Base-by-base conservation (phyloP, 2,113 vertebrate genomes). In the Psephotus haematonotus region DNA sequence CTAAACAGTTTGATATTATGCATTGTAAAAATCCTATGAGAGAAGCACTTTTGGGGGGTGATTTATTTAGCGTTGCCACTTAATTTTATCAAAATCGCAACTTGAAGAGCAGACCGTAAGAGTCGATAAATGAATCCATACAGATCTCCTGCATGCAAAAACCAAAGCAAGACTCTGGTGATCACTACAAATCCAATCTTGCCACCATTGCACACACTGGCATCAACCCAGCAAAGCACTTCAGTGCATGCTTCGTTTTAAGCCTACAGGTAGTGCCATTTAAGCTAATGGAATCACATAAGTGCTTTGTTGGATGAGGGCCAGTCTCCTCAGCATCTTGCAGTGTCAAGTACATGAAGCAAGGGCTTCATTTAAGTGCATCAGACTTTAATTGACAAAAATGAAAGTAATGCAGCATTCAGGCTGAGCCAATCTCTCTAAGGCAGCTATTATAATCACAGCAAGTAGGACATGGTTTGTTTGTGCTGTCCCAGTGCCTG, bases 321-420 rank as follows among this genome's bases (percentile, higher is more conserved):
- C 95, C 93, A 96, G 86, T 2, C 80, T 85, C 91, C 92, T 92
- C 92, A 95, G 82, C 91, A 93, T 96, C 92, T 96, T 87, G 47
- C 74, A 91, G 86, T 68, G 86, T 92, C 80, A 81, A 96, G 69
- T 50, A 62, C 1, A 0, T 63, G 76, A 74, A 82, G 69, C 83
- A 89, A 96, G 62, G 81, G 57, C 72, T 96, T 95, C 53, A 53
- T 50, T 89, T 96, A 95, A 96, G 95, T 90, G 80, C 86, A 92
- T 84, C 80, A 82, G 92, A 87, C 81, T 90, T 92, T 91, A 95
- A 97, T 92, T 91, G 92, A 95, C 90, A 92, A 91, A 95, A 96
- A 75, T 79, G 76, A 75, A 84, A 96, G 92, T 74, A 69, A 69
- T 62, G 57, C 86, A 93, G 82, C 76, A 3, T 82, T 86, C 60